Conservation (phyloP, 2,888 invertebrate genomes). For the Labia minor region DNA sequence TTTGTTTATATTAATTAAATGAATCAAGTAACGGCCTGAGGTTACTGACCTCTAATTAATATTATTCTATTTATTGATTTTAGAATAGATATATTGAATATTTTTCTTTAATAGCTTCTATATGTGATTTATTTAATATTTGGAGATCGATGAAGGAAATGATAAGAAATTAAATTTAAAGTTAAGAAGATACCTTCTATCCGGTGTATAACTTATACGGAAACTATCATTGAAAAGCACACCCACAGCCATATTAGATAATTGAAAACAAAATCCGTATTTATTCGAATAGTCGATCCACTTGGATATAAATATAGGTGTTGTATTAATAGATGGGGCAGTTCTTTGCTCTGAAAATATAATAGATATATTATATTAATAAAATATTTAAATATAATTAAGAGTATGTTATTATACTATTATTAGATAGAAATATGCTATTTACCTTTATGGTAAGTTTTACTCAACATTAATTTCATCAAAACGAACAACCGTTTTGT, state of each 20-base stretch:
- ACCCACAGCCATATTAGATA: conserved; percentile 53
- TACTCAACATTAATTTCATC: not conserved
- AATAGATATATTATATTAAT: not conserved
- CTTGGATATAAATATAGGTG: conserved; percentile 47
- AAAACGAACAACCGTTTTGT: not conserved
- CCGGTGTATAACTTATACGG: conserved; percentile 46
- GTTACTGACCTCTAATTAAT: no score
- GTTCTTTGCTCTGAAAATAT: conserved; percentile 25
- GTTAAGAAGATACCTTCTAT: conserved; percentile 45
- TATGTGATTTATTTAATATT: no score
- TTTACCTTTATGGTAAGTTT: not conserved
- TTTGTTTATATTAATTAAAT: no score
- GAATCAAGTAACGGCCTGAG: no score
- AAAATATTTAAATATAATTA: no score
- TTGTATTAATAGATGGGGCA: conserved; percentile 30
- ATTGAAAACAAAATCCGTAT: conserved; percentile 57
- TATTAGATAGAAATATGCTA: not conserved
- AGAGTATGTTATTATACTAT: no score
- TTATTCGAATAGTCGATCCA: conserved; percentile 64
- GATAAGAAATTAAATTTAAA: no score
- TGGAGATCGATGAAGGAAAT: no score
- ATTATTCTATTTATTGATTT: no score
- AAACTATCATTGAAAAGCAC: conserved; percentile 56
- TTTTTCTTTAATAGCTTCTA: no score
- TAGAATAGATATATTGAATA: no score